A percentile compares a stretch with the other conserved stretches of the same genome.
Evolutionary conservation across 2,113 vertebrate genomes (phyloP).

Genomic region (Saguinus imperator): DNA sequence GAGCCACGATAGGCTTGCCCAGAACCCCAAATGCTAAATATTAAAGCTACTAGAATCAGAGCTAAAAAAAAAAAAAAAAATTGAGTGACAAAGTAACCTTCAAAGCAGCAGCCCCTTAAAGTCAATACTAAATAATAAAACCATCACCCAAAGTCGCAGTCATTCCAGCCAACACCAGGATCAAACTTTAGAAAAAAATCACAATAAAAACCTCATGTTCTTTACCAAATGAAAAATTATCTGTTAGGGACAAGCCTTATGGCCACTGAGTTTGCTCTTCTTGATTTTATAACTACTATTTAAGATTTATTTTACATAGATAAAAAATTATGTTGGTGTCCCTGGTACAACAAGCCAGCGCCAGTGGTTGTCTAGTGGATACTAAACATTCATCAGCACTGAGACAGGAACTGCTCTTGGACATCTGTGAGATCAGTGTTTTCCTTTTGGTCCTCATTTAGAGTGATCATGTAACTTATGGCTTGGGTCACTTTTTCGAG

Average conservation of each 20-base stretch:
- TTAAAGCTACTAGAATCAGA: neutral
- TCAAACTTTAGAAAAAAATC: neutral
- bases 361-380: neutral
- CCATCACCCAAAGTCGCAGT: neutral
- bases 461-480: conserved; percentile 1
- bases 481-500: neutral
- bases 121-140: neutral
- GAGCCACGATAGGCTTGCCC: neutral
- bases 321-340: neutral
- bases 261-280: neutral
- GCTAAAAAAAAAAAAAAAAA: neutral
- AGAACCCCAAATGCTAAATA: neutral
- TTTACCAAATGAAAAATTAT: neutral
- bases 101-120: neutral
- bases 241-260: neutral
- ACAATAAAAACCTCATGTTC: neutral
- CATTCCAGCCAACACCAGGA: neutral
- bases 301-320: neutral
- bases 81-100: neutral
- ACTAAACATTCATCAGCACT: neutral
- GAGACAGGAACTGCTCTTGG: neutral
- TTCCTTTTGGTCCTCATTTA: neutral
- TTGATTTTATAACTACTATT: neutral
- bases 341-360: neutral
- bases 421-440: neutral